Evolutionary conservation across 2,113 vertebrate genomes (phyloP), one percentile per base, ranked within the genome.

Genomic region (Microcebus ravelobensis): DNA sequence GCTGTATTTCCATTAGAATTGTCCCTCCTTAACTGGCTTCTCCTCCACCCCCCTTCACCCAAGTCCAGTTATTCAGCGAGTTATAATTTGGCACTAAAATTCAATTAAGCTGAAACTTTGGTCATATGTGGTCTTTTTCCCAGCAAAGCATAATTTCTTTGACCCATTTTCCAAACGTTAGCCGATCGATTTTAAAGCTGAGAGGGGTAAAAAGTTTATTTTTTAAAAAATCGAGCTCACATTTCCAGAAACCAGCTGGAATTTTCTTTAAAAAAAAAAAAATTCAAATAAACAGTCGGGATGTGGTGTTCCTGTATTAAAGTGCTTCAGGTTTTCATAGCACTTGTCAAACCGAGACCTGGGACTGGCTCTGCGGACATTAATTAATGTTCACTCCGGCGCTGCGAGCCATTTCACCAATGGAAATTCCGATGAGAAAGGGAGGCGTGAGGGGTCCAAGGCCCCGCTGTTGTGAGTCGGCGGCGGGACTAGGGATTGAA

Each of bases 41-140:
- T 93, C 92, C 74, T 92, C 73, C 88, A 80, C 36, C 96, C 85
- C 80, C 61, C 89, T 95, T 13, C 57, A 71, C 97, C 87, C 85
- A 65, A 85, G 95, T 25, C 70, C 87, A 68, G 96, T 97, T 87
- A 95, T 74, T 93, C 94, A 3, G 93, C 65, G 95, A 91, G 83
- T 93, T 98, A 94, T 98, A 98, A 98, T 96, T 96, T 98, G 98
- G 97, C 98, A 97, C 98, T 97, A 70, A 97, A 97, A 97, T 94
- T 96, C 57, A 98, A 98, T 83, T 96, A 97, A 83, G 88, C 94
- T 96, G 95, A 97, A 98, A 95, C 59, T 91, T 85, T 68, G 91
- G 93, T 94, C 95, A 88, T 96, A 93, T 14, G 34, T 87, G 95
- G 63, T 76, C 70, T 87, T 90, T 83, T 90, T 57, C 89, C 89